Evolutionary conservation across 2,888 invertebrate genomes (phyloP).

Genomic region (Dasypolia templi): DNA sequence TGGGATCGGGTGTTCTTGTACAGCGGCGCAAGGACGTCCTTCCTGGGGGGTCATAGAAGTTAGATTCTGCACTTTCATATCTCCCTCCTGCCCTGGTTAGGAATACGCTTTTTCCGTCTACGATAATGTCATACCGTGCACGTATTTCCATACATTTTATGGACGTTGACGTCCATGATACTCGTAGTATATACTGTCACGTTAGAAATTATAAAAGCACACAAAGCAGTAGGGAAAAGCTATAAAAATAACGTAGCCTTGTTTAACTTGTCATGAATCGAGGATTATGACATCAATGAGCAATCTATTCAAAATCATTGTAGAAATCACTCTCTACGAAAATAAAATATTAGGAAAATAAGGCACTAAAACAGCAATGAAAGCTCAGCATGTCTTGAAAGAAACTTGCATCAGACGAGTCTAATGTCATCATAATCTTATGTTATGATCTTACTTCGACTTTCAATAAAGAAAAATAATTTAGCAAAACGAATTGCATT

Average conservation of each 20-base stretch:
- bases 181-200: too few species aligned
- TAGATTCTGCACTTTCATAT: too few species aligned
- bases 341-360: conserved; percentile 6
- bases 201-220: too few species aligned
- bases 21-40: too few species aligned
- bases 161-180: too few species aligned
- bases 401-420: conserved; percentile 19
- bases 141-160: too few species aligned
- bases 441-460: not conserved
- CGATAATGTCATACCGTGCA: too few species aligned
- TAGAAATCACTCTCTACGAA: conserved; percentile 34
- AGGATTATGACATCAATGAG: not conserved
- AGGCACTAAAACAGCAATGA: not conserved
- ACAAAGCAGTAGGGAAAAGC: not conserved
- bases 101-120: too few species aligned
- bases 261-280: conserved; percentile 24
- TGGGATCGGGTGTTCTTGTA: too few species aligned
- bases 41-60: too few species aligned
- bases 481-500: conserved; percentile 22
- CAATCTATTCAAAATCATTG: not conserved
- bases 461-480: conserved; percentile 16
- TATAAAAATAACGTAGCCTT: not conserved
- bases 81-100: too few species aligned
- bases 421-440: conserved; percentile 12
- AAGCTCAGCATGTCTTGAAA: conserved; percentile 36